A percentile compares a stretch with the other conserved stretches of the same genome.
These are phyloP conservation scores for Trogon melanurus DNA, from an alignment of 2,113 vertebrate genomes.

Conservation along the genomic window DNA sequence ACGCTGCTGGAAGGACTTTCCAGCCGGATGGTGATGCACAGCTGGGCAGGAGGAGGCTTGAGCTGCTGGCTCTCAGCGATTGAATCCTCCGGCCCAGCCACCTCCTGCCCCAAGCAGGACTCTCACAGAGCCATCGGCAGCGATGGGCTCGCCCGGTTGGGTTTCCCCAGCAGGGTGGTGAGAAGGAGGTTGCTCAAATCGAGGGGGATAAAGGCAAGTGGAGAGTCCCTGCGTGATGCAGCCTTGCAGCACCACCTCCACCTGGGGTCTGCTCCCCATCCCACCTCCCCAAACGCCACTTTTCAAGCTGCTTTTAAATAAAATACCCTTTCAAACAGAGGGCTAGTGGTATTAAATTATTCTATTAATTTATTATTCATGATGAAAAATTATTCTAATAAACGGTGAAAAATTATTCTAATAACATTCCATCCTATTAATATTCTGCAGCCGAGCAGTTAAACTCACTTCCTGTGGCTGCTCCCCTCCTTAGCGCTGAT, in stretches of 20 bases:
- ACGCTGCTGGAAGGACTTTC: background rate
- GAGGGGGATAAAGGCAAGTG: background rate
- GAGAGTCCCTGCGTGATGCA: background rate
- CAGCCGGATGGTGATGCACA: background rate
- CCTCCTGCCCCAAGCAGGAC: background rate
- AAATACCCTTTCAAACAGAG: slow-evolving; percentile 32
- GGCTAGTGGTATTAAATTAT: slow-evolving; percentile 45
- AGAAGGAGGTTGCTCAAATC: background rate
- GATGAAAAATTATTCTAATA: slow-evolving; percentile 75
- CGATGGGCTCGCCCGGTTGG: rapidly evolving
- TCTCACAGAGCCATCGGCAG: background rate
- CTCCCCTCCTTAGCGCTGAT: slow-evolving; percentile 42
- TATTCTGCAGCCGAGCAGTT: slow-evolving; percentile 59
- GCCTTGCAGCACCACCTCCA: background rate
- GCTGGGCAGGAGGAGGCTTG: background rate
- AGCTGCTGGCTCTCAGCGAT: background rate
- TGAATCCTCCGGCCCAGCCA: background rate
- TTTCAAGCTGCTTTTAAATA: slow-evolving; percentile 16
- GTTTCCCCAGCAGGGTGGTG: background rate
- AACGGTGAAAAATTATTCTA: slow-evolving; percentile 75
- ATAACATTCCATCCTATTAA: slow-evolving; percentile 69
- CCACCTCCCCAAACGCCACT: background rate
- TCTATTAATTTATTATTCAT: slow-evolving; percentile 76
- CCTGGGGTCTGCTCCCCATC: background rate
- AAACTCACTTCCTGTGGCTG: slow-evolving; percentile 62